A percentile compares a stretch with the other conserved stretches of the same genome.
These are phyloP conservation scores for Periplaneta americana DNA, from an alignment of 1,140 invertebrate genomes.

Conservation along the genomic window DNA sequence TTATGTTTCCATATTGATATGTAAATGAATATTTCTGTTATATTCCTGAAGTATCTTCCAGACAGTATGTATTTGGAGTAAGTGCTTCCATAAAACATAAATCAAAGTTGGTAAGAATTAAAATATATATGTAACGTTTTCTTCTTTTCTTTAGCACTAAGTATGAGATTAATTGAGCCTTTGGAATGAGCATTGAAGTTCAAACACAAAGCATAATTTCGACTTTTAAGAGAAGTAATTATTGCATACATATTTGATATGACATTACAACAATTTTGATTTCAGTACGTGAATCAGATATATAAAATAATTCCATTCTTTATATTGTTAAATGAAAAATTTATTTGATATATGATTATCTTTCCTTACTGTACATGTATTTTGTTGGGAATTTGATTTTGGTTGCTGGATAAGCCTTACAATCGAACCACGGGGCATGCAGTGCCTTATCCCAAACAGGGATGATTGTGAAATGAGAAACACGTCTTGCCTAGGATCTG, in stretches of 20 bases:
- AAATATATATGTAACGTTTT: not conserved
- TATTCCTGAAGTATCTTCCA: not conserved
- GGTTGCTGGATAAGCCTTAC: not conserved
- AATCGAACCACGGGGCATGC: not conserved
- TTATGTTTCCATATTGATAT: not conserved
- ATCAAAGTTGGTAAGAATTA: not conserved
- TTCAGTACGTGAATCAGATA: not conserved
- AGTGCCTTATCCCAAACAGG: not conserved
- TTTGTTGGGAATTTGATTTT: not conserved
- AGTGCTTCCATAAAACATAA: not conserved
- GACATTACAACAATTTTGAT: not conserved
- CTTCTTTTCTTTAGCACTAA: too few species aligned
- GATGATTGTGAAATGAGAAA: not conserved
- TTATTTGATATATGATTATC: not conserved
- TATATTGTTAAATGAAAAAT: not conserved
- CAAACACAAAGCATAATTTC: not conserved
- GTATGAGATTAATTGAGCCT: not conserved
- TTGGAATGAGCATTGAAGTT: too few species aligned
- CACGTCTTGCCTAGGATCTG: not conserved
- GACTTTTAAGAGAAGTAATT: too few species aligned
- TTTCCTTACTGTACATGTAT: not conserved
- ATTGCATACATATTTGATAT: not conserved
- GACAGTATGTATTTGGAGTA: not conserved
- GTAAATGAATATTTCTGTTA: not conserved
- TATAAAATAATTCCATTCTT: not conserved